Conservation (phyloP, 2,113 vertebrate species). For the Amblyopsis rosae region DNA sequence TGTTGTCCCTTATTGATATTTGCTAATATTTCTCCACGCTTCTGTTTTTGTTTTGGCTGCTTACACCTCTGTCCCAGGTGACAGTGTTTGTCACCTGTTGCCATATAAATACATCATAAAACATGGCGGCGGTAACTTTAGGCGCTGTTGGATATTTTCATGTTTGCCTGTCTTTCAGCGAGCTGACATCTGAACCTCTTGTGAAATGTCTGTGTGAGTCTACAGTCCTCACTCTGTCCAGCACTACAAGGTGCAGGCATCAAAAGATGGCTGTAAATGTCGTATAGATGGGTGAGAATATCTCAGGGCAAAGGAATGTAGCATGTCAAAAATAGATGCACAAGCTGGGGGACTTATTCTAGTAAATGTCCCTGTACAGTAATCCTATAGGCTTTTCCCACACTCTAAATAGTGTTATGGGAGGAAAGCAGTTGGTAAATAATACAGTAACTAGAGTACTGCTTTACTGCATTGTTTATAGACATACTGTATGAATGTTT, state of each 20-base stretch:
- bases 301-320: slow-evolving; percentile 78
- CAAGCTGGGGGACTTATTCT: slow-evolving; percentile 58
- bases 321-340: slow-evolving; percentile 79
- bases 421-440: slow-evolving; percentile 21
- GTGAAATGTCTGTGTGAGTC: slow-evolving; percentile 77
- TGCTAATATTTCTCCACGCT: background rate
- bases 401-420: slow-evolving; percentile 42
- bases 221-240: slow-evolving; percentile 59
- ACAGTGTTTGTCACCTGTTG: slow-evolving; percentile 68
- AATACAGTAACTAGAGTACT: background rate
- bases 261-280: slow-evolving; percentile 81
- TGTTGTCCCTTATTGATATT: background rate
- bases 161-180: slow-evolving; percentile 75
- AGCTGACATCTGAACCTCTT: slow-evolving; percentile 77
- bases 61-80: slow-evolving; percentile 48
- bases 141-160: slow-evolving; percentile 62
- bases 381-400: slow-evolving; percentile 57
- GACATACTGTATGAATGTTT: slow-evolving; percentile 36
- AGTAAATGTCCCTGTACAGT: slow-evolving; percentile 27
- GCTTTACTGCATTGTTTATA: slow-evolving; percentile 52
- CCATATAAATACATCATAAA: slow-evolving; percentile 68
- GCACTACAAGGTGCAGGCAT: slow-evolving; percentile 71
- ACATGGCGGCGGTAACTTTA: slow-evolving; percentile 66
- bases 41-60: slow-evolving; percentile 54
- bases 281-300: slow-evolving; percentile 82